phyloP scores from a whole-genome alignment of 1,140 invertebrate genomes.

The Aphelenchoides fujianensis region DNA sequence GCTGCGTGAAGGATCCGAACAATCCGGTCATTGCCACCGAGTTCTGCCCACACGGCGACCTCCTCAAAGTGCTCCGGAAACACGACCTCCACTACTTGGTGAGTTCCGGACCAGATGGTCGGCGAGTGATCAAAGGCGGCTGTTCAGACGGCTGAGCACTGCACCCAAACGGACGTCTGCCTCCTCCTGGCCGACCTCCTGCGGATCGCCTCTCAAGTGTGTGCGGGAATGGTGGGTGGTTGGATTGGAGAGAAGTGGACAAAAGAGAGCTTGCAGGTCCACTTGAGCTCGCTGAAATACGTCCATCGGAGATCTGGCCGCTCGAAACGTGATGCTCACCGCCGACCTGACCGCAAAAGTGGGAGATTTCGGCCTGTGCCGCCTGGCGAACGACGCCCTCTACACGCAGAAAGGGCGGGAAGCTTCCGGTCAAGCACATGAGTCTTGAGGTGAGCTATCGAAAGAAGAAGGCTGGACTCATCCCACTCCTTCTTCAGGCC shows the following conservation, averaged over 20 bases:
- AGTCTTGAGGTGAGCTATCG: too few species aligned
- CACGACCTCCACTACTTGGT: slow-evolving; percentile 11
- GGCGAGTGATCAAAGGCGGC: background rate
- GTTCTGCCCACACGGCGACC: slow-evolving; percentile 11
- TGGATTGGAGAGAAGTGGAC: slow-evolving; percentile 70
- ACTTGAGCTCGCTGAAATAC: slow-evolving; percentile 63
- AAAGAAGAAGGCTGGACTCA: too few species aligned
- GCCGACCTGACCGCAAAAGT: slow-evolving; percentile 83
- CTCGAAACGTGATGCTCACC: slow-evolving; percentile 88
- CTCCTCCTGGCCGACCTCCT: background rate
- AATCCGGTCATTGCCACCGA: slow-evolving; percentile 20
- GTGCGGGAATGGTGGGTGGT: slow-evolving; percentile 97
- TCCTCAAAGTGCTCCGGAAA: slow-evolving; percentile 16
- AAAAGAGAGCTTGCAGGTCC: slow-evolving; percentile 73
- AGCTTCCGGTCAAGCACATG: too few species aligned
- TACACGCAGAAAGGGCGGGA: slow-evolving; percentile 69
- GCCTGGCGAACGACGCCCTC: slow-evolving; percentile 85
- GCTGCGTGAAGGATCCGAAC: slow-evolving; percentile 16
- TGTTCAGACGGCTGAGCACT: slow-evolving; percentile 1
- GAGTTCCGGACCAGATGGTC: background rate
- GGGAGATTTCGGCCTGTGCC: slow-evolving; percentile 90
- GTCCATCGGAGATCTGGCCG: slow-evolving; percentile 93
- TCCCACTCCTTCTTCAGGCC: too few species aligned
- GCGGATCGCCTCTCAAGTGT: slow-evolving; percentile 77
- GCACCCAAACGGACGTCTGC: slow-evolving; percentile 8